These are phyloP conservation scores for Chitala chitala DNA, from an alignment of 2,113 vertebrate species.

Conservation along the genomic window DNA sequence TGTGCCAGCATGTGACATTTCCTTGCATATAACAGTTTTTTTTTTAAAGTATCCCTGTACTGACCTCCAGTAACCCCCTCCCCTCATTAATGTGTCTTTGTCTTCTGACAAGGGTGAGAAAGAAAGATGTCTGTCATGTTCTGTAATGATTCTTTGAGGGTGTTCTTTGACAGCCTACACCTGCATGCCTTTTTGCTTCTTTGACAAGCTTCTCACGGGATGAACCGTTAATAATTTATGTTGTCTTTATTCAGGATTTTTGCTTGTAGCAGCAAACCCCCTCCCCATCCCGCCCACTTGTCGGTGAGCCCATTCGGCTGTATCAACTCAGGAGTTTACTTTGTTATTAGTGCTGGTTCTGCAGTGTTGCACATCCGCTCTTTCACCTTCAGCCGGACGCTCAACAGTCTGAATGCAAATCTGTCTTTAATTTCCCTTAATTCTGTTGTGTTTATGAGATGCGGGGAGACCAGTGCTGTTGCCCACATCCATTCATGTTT, in stretches of 20 bases:
- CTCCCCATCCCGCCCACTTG: not conserved
- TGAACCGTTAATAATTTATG: conserved; percentile 27
- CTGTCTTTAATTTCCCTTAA: conserved; percentile 25
- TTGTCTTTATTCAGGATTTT: conserved; percentile 24
- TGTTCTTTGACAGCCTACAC: conserved; percentile 2
- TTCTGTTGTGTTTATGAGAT: conserved; percentile 26
- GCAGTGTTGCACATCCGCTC: not conserved
- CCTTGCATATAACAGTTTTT: conserved; percentile 35
- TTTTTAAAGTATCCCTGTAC: too few species aligned
- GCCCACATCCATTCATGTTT: conserved; percentile 29
- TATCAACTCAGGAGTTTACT: conserved; percentile 11
- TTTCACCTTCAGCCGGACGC: conserved; percentile 14
- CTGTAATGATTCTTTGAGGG: not conserved
- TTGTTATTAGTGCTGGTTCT: conserved; percentile 6
- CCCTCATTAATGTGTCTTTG: conserved; percentile 47
- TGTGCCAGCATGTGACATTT: conserved; percentile 8
- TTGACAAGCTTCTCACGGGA: conserved; percentile 16
- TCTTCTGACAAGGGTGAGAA: conserved; percentile 47
- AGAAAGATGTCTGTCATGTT: not conserved
- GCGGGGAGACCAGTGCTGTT: conserved; percentile 27
- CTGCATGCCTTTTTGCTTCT: not conserved
- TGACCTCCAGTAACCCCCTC: conserved; percentile 23
- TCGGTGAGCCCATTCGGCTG: conserved; percentile 18
- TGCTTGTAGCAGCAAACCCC: conserved; percentile 15
- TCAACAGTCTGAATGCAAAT: conserved; percentile 29